Conservation (phyloP, 1,140 invertebrate species). For the Drosophila tsacasi region DNA sequence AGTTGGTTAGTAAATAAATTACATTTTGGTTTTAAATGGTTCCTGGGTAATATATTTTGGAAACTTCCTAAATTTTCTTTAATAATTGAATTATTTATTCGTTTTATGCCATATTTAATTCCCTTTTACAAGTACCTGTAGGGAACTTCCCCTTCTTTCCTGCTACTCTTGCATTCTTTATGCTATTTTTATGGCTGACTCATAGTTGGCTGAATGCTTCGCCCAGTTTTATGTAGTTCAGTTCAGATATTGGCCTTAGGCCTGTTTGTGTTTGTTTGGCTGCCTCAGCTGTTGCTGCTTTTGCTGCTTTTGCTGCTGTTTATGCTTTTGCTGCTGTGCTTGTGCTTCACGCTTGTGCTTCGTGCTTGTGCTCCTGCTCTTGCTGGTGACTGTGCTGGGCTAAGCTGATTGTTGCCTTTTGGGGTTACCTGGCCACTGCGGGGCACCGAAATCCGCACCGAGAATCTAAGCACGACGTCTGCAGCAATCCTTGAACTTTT, state of each 20-base stretch:
- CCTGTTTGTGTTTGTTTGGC: constrained; percentile 15
- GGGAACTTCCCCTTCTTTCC: background rate
- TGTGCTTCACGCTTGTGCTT: constrained; percentile 1
- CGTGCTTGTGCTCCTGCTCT: background rate
- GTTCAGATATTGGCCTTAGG: constrained; percentile 21
- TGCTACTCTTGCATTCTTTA: background rate
- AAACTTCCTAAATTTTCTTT: background rate
- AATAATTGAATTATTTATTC: background rate
- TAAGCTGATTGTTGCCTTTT: constrained; percentile 46
- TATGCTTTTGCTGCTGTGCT: background rate
- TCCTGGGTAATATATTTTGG: background rate
- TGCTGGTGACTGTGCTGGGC: background rate
- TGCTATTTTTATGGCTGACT: constrained; percentile 4
- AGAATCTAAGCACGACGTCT: constrained; percentile 69
- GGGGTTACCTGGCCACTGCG: constrained; percentile 65
- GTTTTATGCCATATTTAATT: background rate
- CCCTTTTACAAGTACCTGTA: background rate
- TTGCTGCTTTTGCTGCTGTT: background rate
- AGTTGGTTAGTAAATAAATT: background rate
- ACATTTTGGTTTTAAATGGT: background rate
- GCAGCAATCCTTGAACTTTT: constrained; percentile 79
- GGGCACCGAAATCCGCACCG: constrained; percentile 55
- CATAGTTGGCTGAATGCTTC: constrained; percentile 7
- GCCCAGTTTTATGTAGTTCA: constrained; percentile 23
- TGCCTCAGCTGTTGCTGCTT: background rate